phyloP scores from a whole-genome alignment of 2,113 vertebrate species.

The Paralichthys olivaceus region DNA sequence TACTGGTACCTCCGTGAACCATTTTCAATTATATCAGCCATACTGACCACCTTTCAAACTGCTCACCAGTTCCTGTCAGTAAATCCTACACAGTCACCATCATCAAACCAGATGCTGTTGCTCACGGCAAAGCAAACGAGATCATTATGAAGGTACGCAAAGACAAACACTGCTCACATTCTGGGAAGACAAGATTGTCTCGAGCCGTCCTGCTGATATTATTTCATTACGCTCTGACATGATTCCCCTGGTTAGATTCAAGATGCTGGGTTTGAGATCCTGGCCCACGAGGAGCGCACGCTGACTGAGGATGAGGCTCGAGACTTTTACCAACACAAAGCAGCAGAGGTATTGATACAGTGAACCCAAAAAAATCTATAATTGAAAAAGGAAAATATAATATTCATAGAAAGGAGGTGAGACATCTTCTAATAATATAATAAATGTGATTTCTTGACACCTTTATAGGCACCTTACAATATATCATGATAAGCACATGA shows the following conservation, averaged over 20 bases:
- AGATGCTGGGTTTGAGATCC: slow-evolving; percentile 88
- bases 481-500: neutral
- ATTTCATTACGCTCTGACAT: slow-evolving; percentile 30
- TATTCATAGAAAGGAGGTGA: neutral
- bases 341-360: slow-evolving; percentile 78
- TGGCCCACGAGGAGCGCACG: slow-evolving; percentile 83
- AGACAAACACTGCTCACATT: slow-evolving; percentile 30
- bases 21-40: slow-evolving; percentile 14
- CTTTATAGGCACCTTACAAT: neutral
- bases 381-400: neutral
- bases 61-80: slow-evolving; percentile 77
- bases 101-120: slow-evolving; percentile 90
- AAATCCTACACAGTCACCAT: slow-evolving; percentile 87
- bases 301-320: slow-evolving; percentile 82
- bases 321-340: slow-evolving; percentile 85
- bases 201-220: slow-evolving; percentile 43
- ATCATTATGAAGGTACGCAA: slow-evolving; percentile 89
- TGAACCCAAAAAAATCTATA: neutral
- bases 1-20: neutral
- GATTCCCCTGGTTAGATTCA: slow-evolving; percentile 81
- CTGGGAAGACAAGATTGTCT: slow-evolving; percentile 38
- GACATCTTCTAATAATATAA: neutral
- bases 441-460: neutral
- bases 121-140: slow-evolving; percentile 87
- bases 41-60: slow-evolving; percentile 17